These are phyloP conservation scores for Zootoca vivipara DNA, from an alignment of 2,113 vertebrate species.

Conservation along the genomic window DNA sequence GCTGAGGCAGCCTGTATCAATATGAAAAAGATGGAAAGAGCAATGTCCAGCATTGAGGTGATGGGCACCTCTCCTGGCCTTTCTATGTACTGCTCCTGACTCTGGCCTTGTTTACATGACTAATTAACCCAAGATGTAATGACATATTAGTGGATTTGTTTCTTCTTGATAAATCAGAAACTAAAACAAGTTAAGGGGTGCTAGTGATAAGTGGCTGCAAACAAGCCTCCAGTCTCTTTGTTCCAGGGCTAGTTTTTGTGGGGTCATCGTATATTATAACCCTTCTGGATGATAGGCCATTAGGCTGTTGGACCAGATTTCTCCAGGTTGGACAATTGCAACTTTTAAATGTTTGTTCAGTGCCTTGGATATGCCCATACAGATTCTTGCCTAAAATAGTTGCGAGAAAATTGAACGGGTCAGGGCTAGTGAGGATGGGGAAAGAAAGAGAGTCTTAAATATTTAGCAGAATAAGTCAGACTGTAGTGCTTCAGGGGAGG, in stretches of 20 bases:
- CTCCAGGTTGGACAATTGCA: neutral
- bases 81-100: neutral
- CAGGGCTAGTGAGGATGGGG: neutral
- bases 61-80: neutral
- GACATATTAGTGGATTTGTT: neutral
- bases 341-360: neutral
- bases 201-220: neutral
- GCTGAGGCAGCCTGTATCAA: neutral
- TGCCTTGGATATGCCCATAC: neutral
- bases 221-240: neutral
- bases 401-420: neutral
- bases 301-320: neutral
- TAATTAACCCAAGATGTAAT: neutral
- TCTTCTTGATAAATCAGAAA: neutral
- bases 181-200: neutral
- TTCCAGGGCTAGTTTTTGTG: neutral
- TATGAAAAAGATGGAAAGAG: neutral
- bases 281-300: neutral
- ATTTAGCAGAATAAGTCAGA: neutral
- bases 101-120: neutral
- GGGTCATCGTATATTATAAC: neutral
- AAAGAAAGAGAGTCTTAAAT: neutral
- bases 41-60: neutral
- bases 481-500: neutral
- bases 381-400: neutral